Evolutionary conservation across 2,113 vertebrate genomes (phyloP), one percentile per base, ranked within the genome.

Genomic region (Hipposideros armiger): DNA sequence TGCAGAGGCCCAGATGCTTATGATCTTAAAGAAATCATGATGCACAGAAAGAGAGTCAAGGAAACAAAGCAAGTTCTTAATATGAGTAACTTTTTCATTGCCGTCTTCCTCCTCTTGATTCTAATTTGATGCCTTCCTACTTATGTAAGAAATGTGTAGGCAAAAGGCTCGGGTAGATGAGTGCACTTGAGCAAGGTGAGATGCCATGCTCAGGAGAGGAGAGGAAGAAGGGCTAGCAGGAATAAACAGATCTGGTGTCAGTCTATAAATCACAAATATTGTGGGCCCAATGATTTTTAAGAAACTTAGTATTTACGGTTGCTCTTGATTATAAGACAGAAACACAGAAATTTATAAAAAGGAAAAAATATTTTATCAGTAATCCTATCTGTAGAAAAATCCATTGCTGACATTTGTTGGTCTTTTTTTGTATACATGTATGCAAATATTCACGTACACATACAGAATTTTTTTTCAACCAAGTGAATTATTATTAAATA

Each of bases 111-210:
- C 67, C 26, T 86, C 24, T 22, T 72, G 24, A 74, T 72, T 95
- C 69, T 90, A 95, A 92, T 92, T 94, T 92, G 83, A 93, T n/a
- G 66, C 32, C 76, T 74, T 95, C 67, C 60, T 77, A 54, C 17
- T 47, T 60, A n/a, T 50, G 30, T 64, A 81, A 88, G 90, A 76
- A 85, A 72, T 50, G 2, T 30, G 56, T 77, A 87, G 89, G 76
- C 77, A 47, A 1, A 30, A 74, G 42, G 36, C 60, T 24, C 62
- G 82, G 74, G 90, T 69, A 87, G 90, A 81, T 20, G 58, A 52
- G 36, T 10, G 15, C 6, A 52, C 11, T 32, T 76, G 2, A 81
- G 42, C 36, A 14, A 60, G 58, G 60, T 42, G 81, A 94, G 88
- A 73, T 26, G 66, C 40, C 47, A 64, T 0, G 0, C 56, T 28